phyloP scores from a whole-genome alignment of 2,888 invertebrate genomes.

The Meghimatium bilineatum region DNA sequence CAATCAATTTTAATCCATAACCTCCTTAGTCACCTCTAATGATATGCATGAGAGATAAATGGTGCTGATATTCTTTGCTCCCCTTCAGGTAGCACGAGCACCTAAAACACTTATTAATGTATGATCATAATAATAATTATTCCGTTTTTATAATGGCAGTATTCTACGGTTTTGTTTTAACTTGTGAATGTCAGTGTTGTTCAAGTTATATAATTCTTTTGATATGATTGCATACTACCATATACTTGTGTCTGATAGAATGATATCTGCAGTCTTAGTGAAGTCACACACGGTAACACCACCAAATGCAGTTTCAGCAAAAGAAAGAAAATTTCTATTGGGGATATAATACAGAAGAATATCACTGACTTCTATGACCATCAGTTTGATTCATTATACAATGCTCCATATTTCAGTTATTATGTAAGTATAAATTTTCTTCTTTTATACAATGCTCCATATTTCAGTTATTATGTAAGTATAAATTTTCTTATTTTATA shows the following conservation, averaged over 20 bases:
- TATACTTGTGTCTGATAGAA: background rate
- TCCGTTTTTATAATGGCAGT: no score
- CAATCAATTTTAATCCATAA: no score
- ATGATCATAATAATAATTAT: no score
- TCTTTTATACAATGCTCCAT: constrained; percentile 6
- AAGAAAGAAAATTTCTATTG: constrained; percentile 12
- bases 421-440: constrained; percentile 4
- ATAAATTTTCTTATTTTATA: background rate
- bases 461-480: constrained; percentile 20
- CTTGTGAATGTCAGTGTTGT: no score
- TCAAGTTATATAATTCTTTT: no score
- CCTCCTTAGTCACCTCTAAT: no score
- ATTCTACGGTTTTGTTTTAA: no score
- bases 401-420: constrained; percentile 19
- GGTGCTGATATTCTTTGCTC: no score
- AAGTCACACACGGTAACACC: background rate
- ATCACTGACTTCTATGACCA: constrained; percentile 2
- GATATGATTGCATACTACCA: no score
- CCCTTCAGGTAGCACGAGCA: no score
- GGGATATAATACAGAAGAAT: constrained; percentile 16
- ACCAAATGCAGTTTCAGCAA: constrained; percentile 32
- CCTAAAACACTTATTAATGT: no score
- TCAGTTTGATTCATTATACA: background rate
- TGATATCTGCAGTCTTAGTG: constrained; percentile 12
- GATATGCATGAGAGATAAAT: no score